Evolutionary conservation across 2,888 invertebrate species (phyloP).

Genomic region (Hydrotaea cyrtoneurina): DNA sequence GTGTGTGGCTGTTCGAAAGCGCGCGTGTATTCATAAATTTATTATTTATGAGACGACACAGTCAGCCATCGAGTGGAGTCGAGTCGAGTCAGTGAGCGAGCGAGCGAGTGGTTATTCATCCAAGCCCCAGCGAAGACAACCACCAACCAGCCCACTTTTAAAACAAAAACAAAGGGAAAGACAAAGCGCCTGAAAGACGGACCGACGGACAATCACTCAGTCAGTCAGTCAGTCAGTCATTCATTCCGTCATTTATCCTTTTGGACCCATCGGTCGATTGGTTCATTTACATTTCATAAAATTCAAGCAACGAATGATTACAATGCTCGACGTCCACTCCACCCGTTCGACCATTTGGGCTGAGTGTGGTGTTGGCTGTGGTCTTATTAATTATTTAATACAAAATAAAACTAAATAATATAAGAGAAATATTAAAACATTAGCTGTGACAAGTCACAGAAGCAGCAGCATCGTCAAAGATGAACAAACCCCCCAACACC

Average conservation of each 20-base stretch:
- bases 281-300: conserved; percentile 35
- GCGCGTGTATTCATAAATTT: conserved; percentile 66
- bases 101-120: neutral
- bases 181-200: neutral
- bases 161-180: neutral
- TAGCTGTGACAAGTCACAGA: conserved; percentile 59
- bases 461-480: neutral
- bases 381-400: conserved; percentile 53
- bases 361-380: neutral
- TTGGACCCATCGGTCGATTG: neutral
- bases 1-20: conserved; percentile 38
- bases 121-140: conserved; percentile 17
- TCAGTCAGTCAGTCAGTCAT: neutral
- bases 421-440: conserved; percentile 36
- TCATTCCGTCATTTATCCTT: conserved; percentile 14
- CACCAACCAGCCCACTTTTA: neutral
- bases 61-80: too few relatives aligned
- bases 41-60: conserved; percentile 60
- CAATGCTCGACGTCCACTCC: neutral
- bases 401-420: conserved; percentile 34
- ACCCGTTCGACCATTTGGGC: neutral
- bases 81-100: neutral
- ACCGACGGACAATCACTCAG: neutral
- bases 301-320: conserved; percentile 23
- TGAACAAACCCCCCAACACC: neutral